Percentiles rank a stretch among this genome's conserved stretches.
Conservation (phyloP, 1,140 invertebrate species). For the Carposina sasakii region DNA sequence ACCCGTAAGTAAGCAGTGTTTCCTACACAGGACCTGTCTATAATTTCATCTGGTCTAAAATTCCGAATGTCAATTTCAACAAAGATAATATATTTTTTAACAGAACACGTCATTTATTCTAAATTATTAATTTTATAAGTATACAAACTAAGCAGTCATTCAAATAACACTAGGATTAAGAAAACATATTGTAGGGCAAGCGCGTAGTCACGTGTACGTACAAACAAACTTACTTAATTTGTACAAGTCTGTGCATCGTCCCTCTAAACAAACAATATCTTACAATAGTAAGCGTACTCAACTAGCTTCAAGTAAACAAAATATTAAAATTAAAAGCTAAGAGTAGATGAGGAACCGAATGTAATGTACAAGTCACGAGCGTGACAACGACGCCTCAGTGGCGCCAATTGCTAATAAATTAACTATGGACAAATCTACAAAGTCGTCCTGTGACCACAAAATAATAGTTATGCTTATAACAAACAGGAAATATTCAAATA, state of each 20-base stretch:
- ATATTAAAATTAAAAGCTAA: constrained; percentile 44
- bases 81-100: constrained; percentile 39
- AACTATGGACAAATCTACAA: too few species aligned
- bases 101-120: constrained; percentile 46
- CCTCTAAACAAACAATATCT: constrained; percentile 20
- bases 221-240: too few species aligned
- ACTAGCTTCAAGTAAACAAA: constrained; percentile 50
- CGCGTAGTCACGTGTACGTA: constrained; percentile 19
- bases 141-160: constrained; percentile 70
- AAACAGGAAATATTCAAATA: too few species aligned
- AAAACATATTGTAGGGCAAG: constrained; percentile 29
- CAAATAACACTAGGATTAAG: constrained; percentile 52
- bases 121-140: constrained; percentile 52
- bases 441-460: too few species aligned
- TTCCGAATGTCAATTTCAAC: constrained; percentile 31
- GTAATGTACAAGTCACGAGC: constrained; percentile 39
- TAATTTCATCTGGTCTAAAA: constrained; percentile 19
- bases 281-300: constrained; percentile 67
- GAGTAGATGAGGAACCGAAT: constrained; percentile 48
- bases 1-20: too few species aligned
- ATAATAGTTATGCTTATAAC: too few species aligned
- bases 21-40: constrained; percentile 10
- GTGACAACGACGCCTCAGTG: too few species aligned
- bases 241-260: too few species aligned
- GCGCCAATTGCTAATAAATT: too few species aligned